Evolutionary conservation across 2,113 vertebrate genomes (phyloP), one percentile per base, ranked within the genome.

Genomic region (Nothoprocta pentlandii): DNA sequence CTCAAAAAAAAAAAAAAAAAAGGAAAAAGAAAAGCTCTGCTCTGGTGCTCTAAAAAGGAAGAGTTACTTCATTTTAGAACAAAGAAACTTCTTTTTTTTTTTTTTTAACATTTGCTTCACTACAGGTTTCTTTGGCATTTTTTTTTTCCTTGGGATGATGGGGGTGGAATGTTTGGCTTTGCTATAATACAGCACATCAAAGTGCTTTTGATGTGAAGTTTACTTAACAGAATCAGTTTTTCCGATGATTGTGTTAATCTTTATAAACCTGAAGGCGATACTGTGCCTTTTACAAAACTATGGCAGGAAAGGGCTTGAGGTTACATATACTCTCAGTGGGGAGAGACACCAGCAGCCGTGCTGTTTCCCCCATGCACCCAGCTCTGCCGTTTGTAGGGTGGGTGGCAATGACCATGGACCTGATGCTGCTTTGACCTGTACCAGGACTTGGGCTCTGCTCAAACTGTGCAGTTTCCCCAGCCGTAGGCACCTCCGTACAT

Each of bases 141-240:
- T 93, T 90, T 93, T 89, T 92, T 96, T 49, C 22, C 93, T 96
- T 89, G 80, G 91, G 87, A 71, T 92, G 56, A 79, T 90, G 94
- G 95, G 95, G 96, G 96, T 94, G 92, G 96, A 92, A 84, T 96
- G 92, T 79, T 96, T 96, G 92, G 94, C 94, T 94, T 94, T 92
- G 76, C 94, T 92, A 94, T 95, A 97, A 95, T 93, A 93, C 78
- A 93, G 82, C 84, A 97, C 96, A 97, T 97, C 96, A 97, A 97
- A 97, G 96, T 2, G 80, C 95, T 97, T 97, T 97, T 97, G 96
- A 97, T 96, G 95, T 96, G 89, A 97, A 96, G 96, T 97, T 97
- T 97, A 97, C 95, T 97, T 97, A 97, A 95, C 85, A 93, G 92
- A 96, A 96, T 95, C 95, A 86, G 93, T 95, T 96, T 96, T 96